Evolutionary conservation across 2,888 invertebrate genomes (phyloP), one percentile per base, ranked within the genome.

Genomic region (Mesoligia furuncula): DNA sequence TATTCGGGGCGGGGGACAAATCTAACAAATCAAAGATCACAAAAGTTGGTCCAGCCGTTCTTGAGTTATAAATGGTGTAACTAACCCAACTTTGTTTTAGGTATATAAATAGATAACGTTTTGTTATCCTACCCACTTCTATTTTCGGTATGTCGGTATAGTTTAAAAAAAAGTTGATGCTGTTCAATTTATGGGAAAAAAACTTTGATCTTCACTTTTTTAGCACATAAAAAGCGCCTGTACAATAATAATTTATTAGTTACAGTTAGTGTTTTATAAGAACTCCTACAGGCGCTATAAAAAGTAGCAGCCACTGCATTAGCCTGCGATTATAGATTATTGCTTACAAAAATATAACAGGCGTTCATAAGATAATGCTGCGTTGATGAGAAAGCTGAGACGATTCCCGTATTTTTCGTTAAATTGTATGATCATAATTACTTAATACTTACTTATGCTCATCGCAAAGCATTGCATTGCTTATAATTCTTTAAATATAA

Each of bases 251-350:
- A 54, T 39, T 7, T 7, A n/a, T 65, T 36, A 5, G 13, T 59
- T 17, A 42, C 7, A 45, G 24, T 57, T 13, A 15, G 27, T 57
- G 36, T 39, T 57, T 57, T 8, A 17, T 15, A 17, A 59, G 0
- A 59, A 54, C 24, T 69, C 6, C 27, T 20, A n/a, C 59, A 79
- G 80, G 80, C 80, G 61, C 80, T 75, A 39, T 11, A 39, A 27
- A n/a, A 24, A 51, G 36, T 51, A 3, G 1, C 39, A 54, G 69
- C n/a, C n/a, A 54, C 54, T 36, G 17, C 17, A 17, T 36, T 17
- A 7, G 4, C 7, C 51, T 31, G 15, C 24, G 17, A 54, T 11
- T 39, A 15, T 42, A 20, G 8, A 62, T 11, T 0, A 57, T 73
- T 81, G 72, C 81, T 31, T 5, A 17, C 11, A 54, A 4, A 31